phyloP scores from a whole-genome alignment of 2,113 vertebrate species.

The Tachuris rubrigastra region DNA sequence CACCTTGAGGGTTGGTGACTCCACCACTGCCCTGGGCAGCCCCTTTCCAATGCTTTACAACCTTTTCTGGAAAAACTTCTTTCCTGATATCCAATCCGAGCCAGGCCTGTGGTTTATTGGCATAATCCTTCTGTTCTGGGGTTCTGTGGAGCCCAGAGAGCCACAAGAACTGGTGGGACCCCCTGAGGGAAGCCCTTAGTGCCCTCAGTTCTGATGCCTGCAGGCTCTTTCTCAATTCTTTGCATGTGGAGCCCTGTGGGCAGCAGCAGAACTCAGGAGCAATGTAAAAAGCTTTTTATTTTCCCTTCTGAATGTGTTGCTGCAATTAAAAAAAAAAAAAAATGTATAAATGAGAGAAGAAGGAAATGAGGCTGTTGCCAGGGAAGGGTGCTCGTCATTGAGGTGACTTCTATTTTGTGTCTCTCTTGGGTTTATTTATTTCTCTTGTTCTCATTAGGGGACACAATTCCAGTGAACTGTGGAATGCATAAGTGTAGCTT shows the following conservation, averaged over 20 bases:
- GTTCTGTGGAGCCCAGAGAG: not conserved
- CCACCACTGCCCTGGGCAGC: not conserved
- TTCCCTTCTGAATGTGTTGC: not conserved
- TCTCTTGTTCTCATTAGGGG: not conserved
- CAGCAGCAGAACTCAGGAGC: not conserved
- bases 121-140: not conserved
- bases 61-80: not conserved
- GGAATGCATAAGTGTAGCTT: not conserved
- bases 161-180: not conserved
- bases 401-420: not conserved
- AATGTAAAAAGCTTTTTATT: not conserved
- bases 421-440: not conserved
- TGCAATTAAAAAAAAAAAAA: not conserved
- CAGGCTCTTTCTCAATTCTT: not conserved
- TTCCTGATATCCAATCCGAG: rapidly evolving
- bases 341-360: not conserved
- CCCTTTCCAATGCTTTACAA: not conserved
- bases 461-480: not conserved
- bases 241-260: not conserved
- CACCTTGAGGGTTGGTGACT: not conserved
- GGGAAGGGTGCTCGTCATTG: not conserved
- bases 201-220: not conserved
- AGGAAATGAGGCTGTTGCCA: constrained; percentile 6
- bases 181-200: not conserved
- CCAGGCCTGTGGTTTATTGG: rapidly evolving